Percentiles rank a stretch among this genome's conserved stretches.
phyloP scores from a whole-genome alignment of 2,888 invertebrate genomes.

The Drepana falcataria region DNA sequence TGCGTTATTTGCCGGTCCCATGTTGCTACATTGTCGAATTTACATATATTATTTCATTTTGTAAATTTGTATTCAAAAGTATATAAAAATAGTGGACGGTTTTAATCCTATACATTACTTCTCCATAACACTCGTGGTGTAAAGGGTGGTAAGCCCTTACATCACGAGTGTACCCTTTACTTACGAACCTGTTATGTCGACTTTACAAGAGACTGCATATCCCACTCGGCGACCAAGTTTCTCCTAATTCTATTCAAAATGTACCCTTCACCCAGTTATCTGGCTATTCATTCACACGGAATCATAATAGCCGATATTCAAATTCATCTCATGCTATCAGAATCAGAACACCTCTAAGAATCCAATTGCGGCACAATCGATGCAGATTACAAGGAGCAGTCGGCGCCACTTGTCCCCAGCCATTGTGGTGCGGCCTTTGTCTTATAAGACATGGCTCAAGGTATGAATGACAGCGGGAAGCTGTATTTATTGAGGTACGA shows the following conservation, averaged over 20 bases:
- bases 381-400: conserved; percentile 36
- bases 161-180: no score
- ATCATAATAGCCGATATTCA: not conserved
- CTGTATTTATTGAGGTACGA: conserved; percentile 24
- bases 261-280: not conserved
- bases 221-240: no score
- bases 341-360: not conserved
- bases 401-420: conserved; percentile 19
- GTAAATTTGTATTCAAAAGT: no score
- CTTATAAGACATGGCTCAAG: conserved; percentile 32
- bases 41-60: no score
- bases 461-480: conserved; percentile 25
- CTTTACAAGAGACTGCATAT: no score
- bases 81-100: no score
- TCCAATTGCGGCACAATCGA: conserved; percentile 31
- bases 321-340: not conserved
- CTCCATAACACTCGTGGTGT: no score
- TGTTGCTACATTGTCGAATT: no score
- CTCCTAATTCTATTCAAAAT: not conserved
- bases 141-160: no score
- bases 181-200: no score
- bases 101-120: no score
- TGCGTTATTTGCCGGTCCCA: no score
- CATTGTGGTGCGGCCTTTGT: conserved; percentile 35
- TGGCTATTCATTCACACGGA: not conserved